Base-by-base conservation (phyloP, 2,888 invertebrate genomes). In the Stenodema calcarata region DNA sequence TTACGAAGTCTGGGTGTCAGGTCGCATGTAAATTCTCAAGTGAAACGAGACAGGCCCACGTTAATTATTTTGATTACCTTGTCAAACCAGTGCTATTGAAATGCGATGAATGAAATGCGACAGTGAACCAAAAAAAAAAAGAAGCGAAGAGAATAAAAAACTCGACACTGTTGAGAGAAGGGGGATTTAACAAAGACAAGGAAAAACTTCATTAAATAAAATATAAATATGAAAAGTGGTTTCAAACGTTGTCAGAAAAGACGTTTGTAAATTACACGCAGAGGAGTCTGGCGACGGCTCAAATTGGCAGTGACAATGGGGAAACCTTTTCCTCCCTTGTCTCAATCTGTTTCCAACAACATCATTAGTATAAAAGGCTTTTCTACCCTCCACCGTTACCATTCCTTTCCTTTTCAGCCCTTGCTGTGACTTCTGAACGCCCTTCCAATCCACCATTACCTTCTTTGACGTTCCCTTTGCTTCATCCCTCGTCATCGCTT, bases 321-420 rank as follows among this genome's bases (percentile, higher is more conserved):
- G 18, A 73, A 73, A 73, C 30, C 73, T 30, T 73, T 62, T 35
- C 73, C 73, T 73, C 62, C 62, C 73, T 73, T 35, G 73, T 73
- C 73, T 73, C 73, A 73, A 73, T 73, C 73, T 73, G 73, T 73
- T 73, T 41, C 30, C 73, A 73, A 73, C 73, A 73, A 73, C 73
- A 73, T 73, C 73, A 73, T 73, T 73, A 73, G 73, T 73, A 73
- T 73, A 73, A 73, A 73, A 73, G 73, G 73, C 73, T 73, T 73
- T 73, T 73, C 73, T 54, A 18, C 54, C 54, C 54, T 54, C 3
- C 54, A 4, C 3, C 54, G 16, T 6, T 11, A 3, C 16, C 16
- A 3, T 54, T 11, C 54, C 35, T 7, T 54, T 18, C 54, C 54
- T 18, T 54, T 54, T 54, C 54, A 54, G 2, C 54, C n/a, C n/a